Conservation (phyloP, 2,113 vertebrate genomes). For the Mormyrus lacerda region DNA sequence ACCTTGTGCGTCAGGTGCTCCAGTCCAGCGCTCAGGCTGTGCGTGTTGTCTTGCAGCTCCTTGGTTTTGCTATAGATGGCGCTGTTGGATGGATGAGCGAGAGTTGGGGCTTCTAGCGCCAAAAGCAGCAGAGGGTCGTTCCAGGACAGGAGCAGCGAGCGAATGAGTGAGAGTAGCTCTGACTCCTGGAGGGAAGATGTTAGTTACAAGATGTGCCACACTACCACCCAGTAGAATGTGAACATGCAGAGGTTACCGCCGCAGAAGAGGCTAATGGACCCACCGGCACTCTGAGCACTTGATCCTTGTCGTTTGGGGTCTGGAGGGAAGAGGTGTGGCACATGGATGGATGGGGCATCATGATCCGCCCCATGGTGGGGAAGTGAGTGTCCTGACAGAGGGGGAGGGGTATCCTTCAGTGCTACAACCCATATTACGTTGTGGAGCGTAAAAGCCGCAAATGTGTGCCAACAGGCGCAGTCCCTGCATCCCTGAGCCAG, state of each 20-base stretch:
- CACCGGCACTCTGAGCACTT: constrained; percentile 58
- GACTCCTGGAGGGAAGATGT: constrained; percentile 42
- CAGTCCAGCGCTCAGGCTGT: constrained; percentile 55
- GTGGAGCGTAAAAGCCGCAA: not conserved
- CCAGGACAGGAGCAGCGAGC: constrained; percentile 64
- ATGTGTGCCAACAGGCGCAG: not conserved
- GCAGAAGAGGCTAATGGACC: constrained; percentile 9
- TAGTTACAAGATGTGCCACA: not conserved
- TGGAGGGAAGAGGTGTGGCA: constrained; percentile 66
- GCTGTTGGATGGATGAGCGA: constrained; percentile 52
- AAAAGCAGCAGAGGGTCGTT: constrained; percentile 50
- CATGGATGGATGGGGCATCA: constrained; percentile 52
- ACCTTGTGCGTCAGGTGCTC: constrained; percentile 55
- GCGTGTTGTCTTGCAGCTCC: constrained; percentile 57
- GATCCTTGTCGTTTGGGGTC: constrained; percentile 63
- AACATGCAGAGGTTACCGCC: not conserved
- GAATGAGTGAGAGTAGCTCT: constrained; percentile 56
- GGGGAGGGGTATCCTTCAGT: not conserved
- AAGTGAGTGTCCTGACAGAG: constrained; percentile 53
- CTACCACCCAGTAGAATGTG: not conserved
- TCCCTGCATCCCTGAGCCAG: not conserved
- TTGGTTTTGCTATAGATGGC: constrained; percentile 53
- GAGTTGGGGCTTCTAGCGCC: constrained; percentile 40
- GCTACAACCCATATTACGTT: not conserved
- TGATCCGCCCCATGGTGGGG: constrained; percentile 41